These are phyloP conservation scores for Cheiracanthium punctorium DNA, from an alignment of 2,888 invertebrate genomes.

Conservation along the genomic window DNA sequence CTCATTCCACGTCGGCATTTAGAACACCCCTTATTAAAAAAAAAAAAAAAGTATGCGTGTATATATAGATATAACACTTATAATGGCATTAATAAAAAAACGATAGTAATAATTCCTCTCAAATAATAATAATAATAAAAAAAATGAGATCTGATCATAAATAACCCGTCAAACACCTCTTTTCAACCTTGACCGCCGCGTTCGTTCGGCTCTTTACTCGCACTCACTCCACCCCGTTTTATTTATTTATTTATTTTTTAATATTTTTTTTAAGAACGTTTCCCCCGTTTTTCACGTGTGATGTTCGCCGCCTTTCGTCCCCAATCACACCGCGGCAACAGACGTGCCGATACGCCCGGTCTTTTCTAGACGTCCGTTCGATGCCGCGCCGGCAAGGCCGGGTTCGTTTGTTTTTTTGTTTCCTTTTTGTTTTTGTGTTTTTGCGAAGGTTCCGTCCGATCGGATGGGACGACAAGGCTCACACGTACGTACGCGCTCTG, in stretches of 20 bases:
- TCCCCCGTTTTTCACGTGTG: constrained; percentile 12
- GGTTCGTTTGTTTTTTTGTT: no score
- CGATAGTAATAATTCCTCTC: no score
- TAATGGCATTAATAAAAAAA: no score
- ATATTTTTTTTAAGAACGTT: no score
- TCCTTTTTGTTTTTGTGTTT: no score
- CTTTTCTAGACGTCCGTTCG: no score
- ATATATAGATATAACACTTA: neutral
- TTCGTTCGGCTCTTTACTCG: constrained; percentile 5
- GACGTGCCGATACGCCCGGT: neutral
- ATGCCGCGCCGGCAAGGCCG: no score
- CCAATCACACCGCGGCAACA: constrained; percentile 63
- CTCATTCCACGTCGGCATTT: neutral
- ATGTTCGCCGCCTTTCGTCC: constrained; percentile 46
- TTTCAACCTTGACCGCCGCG: constrained; percentile 58
- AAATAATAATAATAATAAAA: no score
- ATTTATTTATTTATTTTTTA: no score
- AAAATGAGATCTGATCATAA: constrained; percentile 18
- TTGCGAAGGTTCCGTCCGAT: neutral
- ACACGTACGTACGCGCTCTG: constrained; percentile 35
- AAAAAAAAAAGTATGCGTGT: neutral
- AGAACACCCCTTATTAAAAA: no score
- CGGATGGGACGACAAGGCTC: constrained; percentile 25
- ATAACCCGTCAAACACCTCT: constrained; percentile 39
- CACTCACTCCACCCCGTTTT: constrained; percentile 3